Evolutionary conservation across 2,888 invertebrate genomes (phyloP), one percentile per base, ranked within the genome.

Genomic region (Brachypalpus laphriformis): DNA sequence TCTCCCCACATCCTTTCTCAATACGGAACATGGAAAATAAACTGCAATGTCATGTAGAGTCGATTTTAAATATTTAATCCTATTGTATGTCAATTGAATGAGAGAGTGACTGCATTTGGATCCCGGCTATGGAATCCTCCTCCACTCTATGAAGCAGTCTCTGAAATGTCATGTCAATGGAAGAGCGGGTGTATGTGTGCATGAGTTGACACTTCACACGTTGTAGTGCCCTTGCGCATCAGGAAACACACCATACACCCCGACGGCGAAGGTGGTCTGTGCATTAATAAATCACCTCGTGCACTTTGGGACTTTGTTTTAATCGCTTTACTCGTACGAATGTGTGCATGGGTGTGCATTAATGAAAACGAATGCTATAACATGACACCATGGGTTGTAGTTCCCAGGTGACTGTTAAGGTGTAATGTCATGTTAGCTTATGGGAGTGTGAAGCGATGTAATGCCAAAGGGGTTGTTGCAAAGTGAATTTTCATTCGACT

Each of bases 21-120:
- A 22, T 25, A 5, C 22, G 57, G 57, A 47, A 82, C 78, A 85
- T 85, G 54, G 87, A 88, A 88, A 88, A 88, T 87, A 89, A 87
- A 89, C 87, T 87, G 89, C 88, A 88, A 87, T 87, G 87, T 89
- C 89, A 88, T 90, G 89, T 89, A 88, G 88, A 89, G 90, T 90
- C 90, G 90, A 90, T 90, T 90, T 90, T 89, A 87, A 87, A 83
- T 88, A 88, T 88, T 89, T 90, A 89, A 89, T 89, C 89, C 89
- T 87, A 77, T 88, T 88, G 88, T 88, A 89, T 89, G 88, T 89
- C 88, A 88, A 89, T 87, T 88, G 87, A 82, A 78, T 78, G 80
- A 68, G 82, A 86, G 68, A 86, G 70, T 85, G 81, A 81, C 86
- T 82, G 85, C 85, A 72, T 81, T 61, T 37, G 75, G 78, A 78